Conservation (phyloP, 2,797 vertebrate genomes). For the Spea hammondii region DNA sequence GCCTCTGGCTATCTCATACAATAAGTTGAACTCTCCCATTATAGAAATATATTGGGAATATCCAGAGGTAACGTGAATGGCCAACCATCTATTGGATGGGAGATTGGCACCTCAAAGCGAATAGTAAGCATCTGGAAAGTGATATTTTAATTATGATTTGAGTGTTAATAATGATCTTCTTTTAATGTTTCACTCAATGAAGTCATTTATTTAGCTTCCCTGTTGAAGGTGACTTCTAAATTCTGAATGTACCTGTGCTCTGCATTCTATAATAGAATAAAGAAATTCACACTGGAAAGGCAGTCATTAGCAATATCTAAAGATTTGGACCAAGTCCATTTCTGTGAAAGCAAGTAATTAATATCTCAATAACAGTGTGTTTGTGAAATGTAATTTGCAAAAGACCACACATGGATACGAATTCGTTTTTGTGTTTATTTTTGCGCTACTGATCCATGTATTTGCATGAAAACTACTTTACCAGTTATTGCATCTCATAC, state of each 20-base stretch:
- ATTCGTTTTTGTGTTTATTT: too few relatives aligned
- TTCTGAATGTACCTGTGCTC: background rate
- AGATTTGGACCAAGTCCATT: too few relatives aligned
- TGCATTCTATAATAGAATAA: background rate
- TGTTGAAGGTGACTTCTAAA: conserved; percentile 1
- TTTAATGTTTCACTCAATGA: background rate
- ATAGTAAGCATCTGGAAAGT: background rate
- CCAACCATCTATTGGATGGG: background rate
- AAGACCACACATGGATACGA: too few relatives aligned
- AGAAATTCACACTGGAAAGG: too few relatives aligned
- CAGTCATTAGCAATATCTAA: too few relatives aligned
- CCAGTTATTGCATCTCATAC: too few relatives aligned
- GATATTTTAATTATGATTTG: background rate
- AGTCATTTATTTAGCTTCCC: background rate
- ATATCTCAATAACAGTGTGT: too few relatives aligned
- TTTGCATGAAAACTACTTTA: too few relatives aligned
- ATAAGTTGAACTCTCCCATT: background rate
- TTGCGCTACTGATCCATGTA: too few relatives aligned
- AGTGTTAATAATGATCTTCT: background rate
- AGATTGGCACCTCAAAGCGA: background rate
- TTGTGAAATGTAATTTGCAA: too few relatives aligned
- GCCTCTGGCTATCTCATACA: conserved; percentile 10
- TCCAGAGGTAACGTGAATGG: background rate
- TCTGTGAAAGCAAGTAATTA: too few relatives aligned
- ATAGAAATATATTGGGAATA: background rate